Percentiles rank a stretch among this genome's conserved stretches.
phyloP scores from a whole-genome alignment of 2,797 vertebrate species.

The Smutsia temminckii region DNA sequence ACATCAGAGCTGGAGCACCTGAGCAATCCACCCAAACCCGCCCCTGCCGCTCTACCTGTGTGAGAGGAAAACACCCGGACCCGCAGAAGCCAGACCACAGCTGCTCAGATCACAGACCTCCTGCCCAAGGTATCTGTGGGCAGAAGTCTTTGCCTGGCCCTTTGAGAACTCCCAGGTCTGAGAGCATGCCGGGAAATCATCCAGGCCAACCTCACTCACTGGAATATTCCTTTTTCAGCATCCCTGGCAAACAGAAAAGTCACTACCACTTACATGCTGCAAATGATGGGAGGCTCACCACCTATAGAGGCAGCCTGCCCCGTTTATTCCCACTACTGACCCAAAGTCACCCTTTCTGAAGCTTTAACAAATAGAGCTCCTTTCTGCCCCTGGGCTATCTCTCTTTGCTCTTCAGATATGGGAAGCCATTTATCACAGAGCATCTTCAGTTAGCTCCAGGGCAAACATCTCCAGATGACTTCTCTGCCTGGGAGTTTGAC shows the following conservation, averaged over 20 bases:
- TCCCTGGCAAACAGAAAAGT: neutral
- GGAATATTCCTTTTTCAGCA: neutral
- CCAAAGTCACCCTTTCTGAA: neutral
- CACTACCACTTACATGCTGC: neutral
- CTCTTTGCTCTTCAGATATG: neutral
- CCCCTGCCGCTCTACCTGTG: neutral
- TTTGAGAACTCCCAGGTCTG: neutral
- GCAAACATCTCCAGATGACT: neutral
- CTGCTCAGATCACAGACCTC: neutral
- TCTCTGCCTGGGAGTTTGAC: neutral
- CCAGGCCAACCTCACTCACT: neutral
- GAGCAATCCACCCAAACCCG: neutral
- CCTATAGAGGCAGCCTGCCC: neutral
- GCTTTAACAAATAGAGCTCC: neutral
- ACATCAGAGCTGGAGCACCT: conserved; percentile 48
- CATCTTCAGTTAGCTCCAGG: neutral
- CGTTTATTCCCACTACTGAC: neutral
- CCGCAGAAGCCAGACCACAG: neutral
- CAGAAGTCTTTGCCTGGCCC: neutral
- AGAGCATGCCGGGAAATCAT: neutral
- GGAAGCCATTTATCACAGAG: neutral
- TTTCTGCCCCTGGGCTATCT: neutral
- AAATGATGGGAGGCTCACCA: neutral
- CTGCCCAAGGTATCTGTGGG: neutral
- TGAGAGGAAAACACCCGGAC: neutral